Evolutionary conservation across 2,888 invertebrate genomes (phyloP).

Genomic region (Rapana venosa): DNA sequence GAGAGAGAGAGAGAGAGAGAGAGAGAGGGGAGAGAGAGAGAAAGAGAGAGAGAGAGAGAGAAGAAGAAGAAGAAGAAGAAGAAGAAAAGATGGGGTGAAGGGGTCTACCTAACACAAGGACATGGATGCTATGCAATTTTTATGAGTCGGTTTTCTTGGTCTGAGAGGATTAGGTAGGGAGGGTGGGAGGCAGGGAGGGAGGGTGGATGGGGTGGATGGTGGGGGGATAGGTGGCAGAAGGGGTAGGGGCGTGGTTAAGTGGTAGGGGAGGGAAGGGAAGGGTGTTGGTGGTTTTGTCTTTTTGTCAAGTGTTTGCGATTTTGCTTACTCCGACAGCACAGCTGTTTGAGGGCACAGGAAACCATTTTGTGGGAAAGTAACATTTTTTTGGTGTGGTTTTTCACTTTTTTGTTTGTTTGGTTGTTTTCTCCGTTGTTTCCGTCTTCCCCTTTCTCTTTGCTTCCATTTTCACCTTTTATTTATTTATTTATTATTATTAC

Average conservation of each 20-base stretch:
- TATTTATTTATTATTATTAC: too few relatives aligned
- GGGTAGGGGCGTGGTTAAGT: not conserved
- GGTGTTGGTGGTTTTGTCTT: not conserved
- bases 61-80: too few relatives aligned
- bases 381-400: too few relatives aligned
- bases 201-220: not conserved
- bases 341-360: not conserved
- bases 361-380: not conserved
- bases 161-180: not conserved
- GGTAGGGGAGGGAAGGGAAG: not conserved
- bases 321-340: not conserved
- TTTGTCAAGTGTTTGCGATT: not conserved
- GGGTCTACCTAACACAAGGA: not conserved
- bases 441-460: too few relatives aligned
- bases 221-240: not conserved
- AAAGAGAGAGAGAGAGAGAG: too few relatives aligned
- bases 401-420: too few relatives aligned
- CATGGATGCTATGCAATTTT: constrained; percentile 24
- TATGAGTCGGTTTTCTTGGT: constrained; percentile 12
- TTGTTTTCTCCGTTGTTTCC: too few relatives aligned
- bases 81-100: not conserved
- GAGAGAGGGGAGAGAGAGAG: too few relatives aligned
- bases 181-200: not conserved
- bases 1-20: too few relatives aligned
- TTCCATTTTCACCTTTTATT: too few relatives aligned